Base-by-base conservation (phyloP, 2,113 vertebrate species). In the Engraulis encrasicolus region DNA sequence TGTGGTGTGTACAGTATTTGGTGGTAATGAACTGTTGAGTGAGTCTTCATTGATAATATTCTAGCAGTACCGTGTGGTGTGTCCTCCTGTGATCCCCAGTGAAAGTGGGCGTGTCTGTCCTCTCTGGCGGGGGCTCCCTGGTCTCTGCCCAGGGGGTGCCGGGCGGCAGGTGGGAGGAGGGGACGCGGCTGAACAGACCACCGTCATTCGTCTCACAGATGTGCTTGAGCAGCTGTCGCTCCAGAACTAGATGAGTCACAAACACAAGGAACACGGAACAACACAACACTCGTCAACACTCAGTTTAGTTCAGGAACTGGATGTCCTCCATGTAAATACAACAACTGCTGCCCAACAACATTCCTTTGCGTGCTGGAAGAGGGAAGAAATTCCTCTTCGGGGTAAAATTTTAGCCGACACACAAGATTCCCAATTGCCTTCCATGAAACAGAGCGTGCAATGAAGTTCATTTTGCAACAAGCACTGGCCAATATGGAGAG, bases 181-280 rank as follows among this genome's bases (percentile, higher is more conserved):
- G 85, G 17, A 89, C 12, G 4, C 85, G 66, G 86, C 89, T 87
- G 77, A 93, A 92, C 79, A 95, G 88, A n/a, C 52, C 19, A 38
- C 88, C 88, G 0, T 93, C 91, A 38, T 85, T 83, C 0, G 92
- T 88, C 3, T 96, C 93, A 90, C 96, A 98, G 84, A 97, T 93
- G 58, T 89, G 94, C 83, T 74, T 88, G 84, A 97, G 90, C 79
- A 97, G 86, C 81, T 95, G 95, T 80, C 88, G 91, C 88, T 97
- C 96, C 80, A 97, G 91, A 34, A 88, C 96, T 93, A 91, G 58
- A 82, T 6, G 71, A 84, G n/a, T 79, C 3, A 78, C 1, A 15
- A 71, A 14, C 45, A 50, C 49, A 50, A 50, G 18, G 17, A 40
- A 80, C 23, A 84, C 20, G 52, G 45, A 81, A 61, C 74, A 14